Conservation (phyloP, 2,113 vertebrate genomes). For the Struthidea cinerea region DNA sequence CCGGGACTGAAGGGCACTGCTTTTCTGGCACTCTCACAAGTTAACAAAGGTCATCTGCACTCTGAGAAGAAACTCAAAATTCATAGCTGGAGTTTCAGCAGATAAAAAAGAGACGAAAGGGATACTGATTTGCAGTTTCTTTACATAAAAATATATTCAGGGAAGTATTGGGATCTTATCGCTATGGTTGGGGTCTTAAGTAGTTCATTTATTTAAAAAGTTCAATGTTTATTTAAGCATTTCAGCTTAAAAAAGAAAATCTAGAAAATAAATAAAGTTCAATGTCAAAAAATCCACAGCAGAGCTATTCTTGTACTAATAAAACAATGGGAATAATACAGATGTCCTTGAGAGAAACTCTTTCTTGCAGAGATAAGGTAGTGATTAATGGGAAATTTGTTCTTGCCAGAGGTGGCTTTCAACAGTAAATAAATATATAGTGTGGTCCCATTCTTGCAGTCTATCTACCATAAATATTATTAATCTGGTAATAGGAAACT, state of each 20-base stretch:
- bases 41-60: background rate
- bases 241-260: background rate
- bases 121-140: background rate
- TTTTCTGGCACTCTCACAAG: background rate
- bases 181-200: background rate
- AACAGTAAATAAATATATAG: conserved; percentile 54
- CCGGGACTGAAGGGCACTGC: background rate
- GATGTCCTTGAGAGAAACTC: conserved; percentile 56
- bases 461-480: conserved; percentile 48
- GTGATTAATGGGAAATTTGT: conserved; percentile 64
- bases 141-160: background rate
- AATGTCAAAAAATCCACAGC: background rate
- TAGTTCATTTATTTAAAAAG: background rate
- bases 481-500: conserved; percentile 7
- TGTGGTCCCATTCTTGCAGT: background rate
- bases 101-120: background rate
- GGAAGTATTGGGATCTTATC: background rate
- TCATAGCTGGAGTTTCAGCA: background rate
- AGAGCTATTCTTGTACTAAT: background rate
- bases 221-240: background rate
- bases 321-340: conserved; percentile 45
- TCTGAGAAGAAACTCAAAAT: conserved; percentile 1
- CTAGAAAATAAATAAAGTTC: background rate
- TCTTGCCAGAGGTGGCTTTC: conserved; percentile 55
- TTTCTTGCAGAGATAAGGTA: conserved; percentile 56